These are phyloP conservation scores for Spodoptera picta DNA, from an alignment of 2,888 invertebrate species.

Conservation along the genomic window DNA sequence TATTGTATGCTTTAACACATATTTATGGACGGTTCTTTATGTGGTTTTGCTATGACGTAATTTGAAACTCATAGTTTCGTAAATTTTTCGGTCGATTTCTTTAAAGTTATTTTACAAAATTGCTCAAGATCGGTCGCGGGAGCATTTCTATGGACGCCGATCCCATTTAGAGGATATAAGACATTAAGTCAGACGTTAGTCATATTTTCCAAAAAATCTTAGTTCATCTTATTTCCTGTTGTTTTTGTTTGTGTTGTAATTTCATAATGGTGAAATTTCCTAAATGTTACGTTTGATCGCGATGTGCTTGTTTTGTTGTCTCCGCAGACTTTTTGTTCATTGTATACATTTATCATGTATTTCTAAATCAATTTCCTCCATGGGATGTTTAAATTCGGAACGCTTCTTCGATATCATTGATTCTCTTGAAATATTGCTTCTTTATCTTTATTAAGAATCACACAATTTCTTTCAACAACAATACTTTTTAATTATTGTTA, in stretches of 20 bases:
- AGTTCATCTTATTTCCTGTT: background rate
- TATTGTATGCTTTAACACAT: constrained; percentile 17
- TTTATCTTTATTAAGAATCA: constrained; percentile 13
- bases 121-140: too few species aligned
- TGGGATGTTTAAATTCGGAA: constrained; percentile 42
- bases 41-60: constrained; percentile 3
- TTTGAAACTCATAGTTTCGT: too few species aligned
- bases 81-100: too few species aligned
- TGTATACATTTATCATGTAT: constrained; percentile 18
- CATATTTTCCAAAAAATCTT: background rate
- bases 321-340: constrained; percentile 9
- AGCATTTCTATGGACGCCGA: too few species aligned
- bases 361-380: constrained; percentile 28
- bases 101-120: too few species aligned
- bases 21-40: constrained; percentile 6
- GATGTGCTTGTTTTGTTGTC: constrained; percentile 31
- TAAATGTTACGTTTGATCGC: constrained; percentile 23
- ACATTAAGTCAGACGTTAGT: too few species aligned
- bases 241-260: background rate
- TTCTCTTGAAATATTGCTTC: constrained; percentile 17
- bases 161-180: too few species aligned
- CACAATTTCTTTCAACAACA: constrained; percentile 7
- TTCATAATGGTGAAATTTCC: constrained; percentile 10
- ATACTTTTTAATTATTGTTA: too few species aligned
- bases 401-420: constrained; percentile 23